Evolutionary conservation across 2,797 vertebrate genomes (phyloP).

Genomic region (Vireo griseus): DNA sequence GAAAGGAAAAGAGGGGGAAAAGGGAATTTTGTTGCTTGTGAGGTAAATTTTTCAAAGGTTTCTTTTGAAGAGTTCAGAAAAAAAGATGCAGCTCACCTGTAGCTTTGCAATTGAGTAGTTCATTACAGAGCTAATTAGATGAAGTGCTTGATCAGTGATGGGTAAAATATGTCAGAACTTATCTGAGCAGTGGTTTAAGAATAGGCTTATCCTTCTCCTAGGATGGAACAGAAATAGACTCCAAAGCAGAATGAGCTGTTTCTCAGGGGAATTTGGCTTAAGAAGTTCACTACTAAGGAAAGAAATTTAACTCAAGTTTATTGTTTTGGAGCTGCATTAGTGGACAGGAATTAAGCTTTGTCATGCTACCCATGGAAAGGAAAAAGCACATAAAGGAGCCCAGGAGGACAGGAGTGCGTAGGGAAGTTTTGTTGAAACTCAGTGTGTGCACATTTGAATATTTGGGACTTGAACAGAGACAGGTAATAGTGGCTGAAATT

Average conservation of each 20-base stretch:
- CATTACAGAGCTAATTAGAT: constrained; percentile 57
- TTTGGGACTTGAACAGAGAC: neutral
- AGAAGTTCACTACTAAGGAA: constrained; percentile 1
- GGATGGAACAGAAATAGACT: neutral
- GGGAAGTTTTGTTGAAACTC: neutral
- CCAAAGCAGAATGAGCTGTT: neutral
- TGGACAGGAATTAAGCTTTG: neutral
- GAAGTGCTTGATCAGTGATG: constrained; percentile 55
- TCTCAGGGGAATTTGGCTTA: constrained; percentile 38
- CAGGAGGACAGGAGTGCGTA: neutral
- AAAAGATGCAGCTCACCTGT: neutral
- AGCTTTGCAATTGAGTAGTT: constrained; percentile 25
- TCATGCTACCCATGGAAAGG: neutral
- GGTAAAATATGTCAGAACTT: constrained; percentile 53
- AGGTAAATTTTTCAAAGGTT: neutral
- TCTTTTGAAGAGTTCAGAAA: neutral
- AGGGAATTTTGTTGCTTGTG: neutral
- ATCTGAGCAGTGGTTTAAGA: constrained; percentile 22
- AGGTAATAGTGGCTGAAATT: constrained; percentile 40
- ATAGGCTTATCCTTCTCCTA: constrained; percentile 17
- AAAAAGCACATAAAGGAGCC: neutral
- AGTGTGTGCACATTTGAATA: neutral
- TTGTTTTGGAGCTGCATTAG: constrained; percentile 20
- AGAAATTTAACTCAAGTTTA: neutral
- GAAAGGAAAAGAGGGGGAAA: neutral